Conservation (phyloP, 1,140 invertebrate genomes). For the Pectinophora gossypiella region DNA sequence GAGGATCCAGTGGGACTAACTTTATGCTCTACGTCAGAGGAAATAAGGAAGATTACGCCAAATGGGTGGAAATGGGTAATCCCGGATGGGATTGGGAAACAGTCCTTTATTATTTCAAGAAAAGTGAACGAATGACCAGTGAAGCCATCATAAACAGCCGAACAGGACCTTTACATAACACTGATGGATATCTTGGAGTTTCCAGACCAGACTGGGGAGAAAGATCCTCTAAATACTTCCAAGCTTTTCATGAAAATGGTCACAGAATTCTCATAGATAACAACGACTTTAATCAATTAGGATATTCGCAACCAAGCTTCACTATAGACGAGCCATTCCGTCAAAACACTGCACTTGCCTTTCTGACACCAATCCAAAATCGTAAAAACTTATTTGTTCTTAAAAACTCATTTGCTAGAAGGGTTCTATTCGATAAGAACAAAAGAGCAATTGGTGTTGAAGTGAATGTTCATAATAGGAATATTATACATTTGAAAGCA, state of each 20-base stretch:
- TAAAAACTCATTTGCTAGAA: conserved; percentile 83
- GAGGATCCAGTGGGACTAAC: conserved; percentile 92
- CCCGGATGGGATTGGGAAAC: conserved; percentile 90
- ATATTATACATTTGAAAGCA: conserved; percentile 28
- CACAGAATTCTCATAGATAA: conserved; percentile 87
- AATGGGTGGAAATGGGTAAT: conserved; percentile 90
- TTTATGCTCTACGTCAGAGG: conserved; percentile 96
- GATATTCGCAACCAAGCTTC: conserved; percentile 89
- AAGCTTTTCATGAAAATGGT: conserved; percentile 88
- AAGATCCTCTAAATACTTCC: conserved; percentile 75
- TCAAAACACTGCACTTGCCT: conserved; percentile 91
- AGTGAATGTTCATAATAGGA: conserved; percentile 53
- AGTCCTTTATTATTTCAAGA: conserved; percentile 88
- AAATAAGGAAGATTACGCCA: conserved; percentile 87
- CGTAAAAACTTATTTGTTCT: conserved; percentile 85
- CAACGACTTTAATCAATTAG: conserved; percentile 85
- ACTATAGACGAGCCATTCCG: conserved; percentile 86
- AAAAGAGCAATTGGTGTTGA: conserved; percentile 70
- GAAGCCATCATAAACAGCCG: conserved; percentile 79
- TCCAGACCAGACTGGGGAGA: conserved; percentile 85
- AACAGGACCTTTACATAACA: conserved; percentile 77
- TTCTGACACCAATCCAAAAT: conserved; percentile 83
- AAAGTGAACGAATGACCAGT: conserved; percentile 88
- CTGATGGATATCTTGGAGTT: conserved; percentile 83
- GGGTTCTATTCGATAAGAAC: conserved; percentile 79